phyloP scores from a whole-genome alignment of 92 coral and sea anemone genomes.

The Hydrozoanthus gracilis region DNA sequence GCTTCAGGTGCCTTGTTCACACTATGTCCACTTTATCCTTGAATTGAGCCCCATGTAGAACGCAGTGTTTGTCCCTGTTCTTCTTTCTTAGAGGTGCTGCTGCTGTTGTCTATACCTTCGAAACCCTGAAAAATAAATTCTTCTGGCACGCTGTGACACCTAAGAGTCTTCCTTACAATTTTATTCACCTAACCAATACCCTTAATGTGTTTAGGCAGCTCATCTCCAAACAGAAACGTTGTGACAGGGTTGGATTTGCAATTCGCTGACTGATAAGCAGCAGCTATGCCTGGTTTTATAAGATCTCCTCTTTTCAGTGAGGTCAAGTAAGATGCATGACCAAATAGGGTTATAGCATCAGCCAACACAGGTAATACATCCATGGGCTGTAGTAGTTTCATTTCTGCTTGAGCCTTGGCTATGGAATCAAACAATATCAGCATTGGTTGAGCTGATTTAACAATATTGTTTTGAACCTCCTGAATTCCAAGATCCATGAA shows the following conservation, averaged over 20 bases:
- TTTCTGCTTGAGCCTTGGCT: not conserved
- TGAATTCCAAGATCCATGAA: no score
- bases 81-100: no score
- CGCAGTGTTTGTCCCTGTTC: no score
- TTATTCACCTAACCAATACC: slow-evolving; percentile 72
- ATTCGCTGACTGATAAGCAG: slow-evolving; percentile 62
- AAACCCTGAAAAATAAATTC: no score
- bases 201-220: slow-evolving; percentile 72
- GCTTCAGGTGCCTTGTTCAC: no score
- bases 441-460: not conserved
- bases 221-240: slow-evolving; percentile 69
- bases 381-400: not conserved
- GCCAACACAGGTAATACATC: not conserved
- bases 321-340: not conserved
- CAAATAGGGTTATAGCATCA: not conserved
- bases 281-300: slow-evolving; percentile 53
- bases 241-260: slow-evolving; percentile 56
- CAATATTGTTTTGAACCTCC: not conserved
- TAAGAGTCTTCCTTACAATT: slow-evolving; percentile 43
- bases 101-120: no score
- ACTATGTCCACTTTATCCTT: no score
- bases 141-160: no score
- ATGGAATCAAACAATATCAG: not conserved
- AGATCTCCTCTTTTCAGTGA: slow-evolving; percentile 34
- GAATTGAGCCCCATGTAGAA: no score